Evolutionary conservation across 1,140 invertebrate genomes (phyloP), one percentile per base, ranked within the genome.

Genomic region (Dendrolimus punctatus): DNA sequence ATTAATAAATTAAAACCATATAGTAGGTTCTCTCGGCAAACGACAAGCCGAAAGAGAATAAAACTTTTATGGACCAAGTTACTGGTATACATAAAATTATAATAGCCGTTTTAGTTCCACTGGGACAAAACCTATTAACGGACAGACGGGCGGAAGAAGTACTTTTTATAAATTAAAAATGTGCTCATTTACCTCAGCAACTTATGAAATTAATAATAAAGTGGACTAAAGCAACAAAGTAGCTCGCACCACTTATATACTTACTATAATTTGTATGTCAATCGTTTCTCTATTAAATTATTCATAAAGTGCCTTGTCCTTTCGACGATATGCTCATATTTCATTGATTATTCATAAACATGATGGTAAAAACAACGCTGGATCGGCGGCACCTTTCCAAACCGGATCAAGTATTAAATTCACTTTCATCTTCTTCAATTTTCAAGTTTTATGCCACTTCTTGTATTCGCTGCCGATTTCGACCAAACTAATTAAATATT

Each of bases 261-360:
- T 23, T 23, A 23, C 23, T 23, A 23, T 53, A 51, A 62, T 58
- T 55, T 55, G 54, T 54, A 46, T 49, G 39, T 50, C 7, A 8
- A 46, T 39, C 49, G 54, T 73, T 73, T 73, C 65, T 68, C 71
- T 73, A 8, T 55, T 76, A 60, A 71, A 76, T 74, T 60, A 68
- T 72, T 73, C 63, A 73, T 60, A 51, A 52, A 43, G 53, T 65
- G 52, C 52, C 52, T 50, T 49, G 56, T 63, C 61, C 58, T 62
- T 62, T 63, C n/a, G 51, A 43, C 51, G 40, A 41, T 51, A 8
- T 62, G 38, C 46, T 46, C 38, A 42, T 43, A 4, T 44, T 9
- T 40, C 49, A 53, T 55, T 64, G 54, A 57, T 57, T 64, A 64
- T 64, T 64, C 48, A 59, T 53, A 56, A 7, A 39, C 23, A 23